phyloP scores from a whole-genome alignment of 1,140 invertebrate genomes.

The Heliconius himera region DNA sequence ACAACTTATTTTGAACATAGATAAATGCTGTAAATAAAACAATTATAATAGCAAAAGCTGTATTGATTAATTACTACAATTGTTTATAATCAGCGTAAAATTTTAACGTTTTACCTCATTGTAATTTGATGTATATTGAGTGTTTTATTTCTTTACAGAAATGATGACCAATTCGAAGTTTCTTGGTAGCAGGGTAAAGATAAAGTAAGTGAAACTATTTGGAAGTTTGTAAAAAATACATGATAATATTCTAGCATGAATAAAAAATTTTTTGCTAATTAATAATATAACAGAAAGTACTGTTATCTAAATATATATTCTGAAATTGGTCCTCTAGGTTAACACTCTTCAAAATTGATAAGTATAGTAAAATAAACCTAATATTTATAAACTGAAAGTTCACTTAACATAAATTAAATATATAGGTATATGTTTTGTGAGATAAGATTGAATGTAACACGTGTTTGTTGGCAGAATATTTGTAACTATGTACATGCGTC shows the following conservation, averaged over 20 bases:
- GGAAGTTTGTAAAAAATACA: neutral
- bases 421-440: neutral
- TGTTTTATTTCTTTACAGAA: neutral
- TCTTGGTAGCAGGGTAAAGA: neutral
- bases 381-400: neutral
- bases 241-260: neutral
- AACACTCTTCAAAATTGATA: neutral
- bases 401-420: neutral
- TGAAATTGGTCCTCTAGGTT: neutral
- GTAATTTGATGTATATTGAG: neutral
- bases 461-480: conserved; percentile 37
- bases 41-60: neutral
- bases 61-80: neutral
- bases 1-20: neutral
- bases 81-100: neutral
- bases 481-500: conserved; percentile 15
- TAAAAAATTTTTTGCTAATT: neutral
- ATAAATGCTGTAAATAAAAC: neutral
- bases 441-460: conserved; percentile 43
- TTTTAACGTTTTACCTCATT: neutral
- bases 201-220: neutral
- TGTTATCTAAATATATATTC: neutral
- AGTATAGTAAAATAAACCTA: neutral
- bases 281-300: too few species aligned
- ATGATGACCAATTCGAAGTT: neutral